phyloP scores from a whole-genome alignment of 23 tunicate genomes.

The Diplosoma virens region DNA sequence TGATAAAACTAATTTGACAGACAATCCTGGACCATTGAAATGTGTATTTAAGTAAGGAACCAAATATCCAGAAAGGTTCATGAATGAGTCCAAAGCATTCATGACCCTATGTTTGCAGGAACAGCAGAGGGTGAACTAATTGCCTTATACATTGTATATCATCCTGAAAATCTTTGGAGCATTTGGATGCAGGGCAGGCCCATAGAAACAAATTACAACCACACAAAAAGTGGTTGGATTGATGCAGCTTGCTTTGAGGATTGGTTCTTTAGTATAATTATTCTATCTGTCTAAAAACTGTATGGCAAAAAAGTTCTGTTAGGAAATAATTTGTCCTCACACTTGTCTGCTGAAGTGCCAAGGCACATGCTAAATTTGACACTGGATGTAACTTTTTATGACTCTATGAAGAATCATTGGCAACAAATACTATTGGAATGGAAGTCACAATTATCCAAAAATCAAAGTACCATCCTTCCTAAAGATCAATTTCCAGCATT shows the following conservation, averaged over 20 bases:
- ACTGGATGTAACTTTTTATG: constrained; percentile 1
- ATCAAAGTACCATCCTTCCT: neutral
- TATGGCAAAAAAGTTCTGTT: neutral
- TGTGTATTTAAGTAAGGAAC: neutral
- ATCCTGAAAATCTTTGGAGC: constrained; percentile 6
- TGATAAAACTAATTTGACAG: too few relatives aligned
- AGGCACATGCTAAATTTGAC: neutral
- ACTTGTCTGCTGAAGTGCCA: neutral
- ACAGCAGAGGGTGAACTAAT: constrained; percentile 7
- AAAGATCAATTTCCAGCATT: neutral
- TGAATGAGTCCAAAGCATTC: constrained; percentile 1
- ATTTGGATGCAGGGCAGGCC: constrained; percentile 15
- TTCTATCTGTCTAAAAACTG: neutral
- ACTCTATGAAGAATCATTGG: neutral
- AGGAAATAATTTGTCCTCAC: neutral
- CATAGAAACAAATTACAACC: neutral
- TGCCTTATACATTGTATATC: neutral
- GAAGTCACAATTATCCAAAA: neutral
- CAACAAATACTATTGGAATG: neutral
- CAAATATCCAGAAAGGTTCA: constrained; percentile 1
- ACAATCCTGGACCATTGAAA: constrained; percentile 4
- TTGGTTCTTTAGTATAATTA: constrained; percentile 6
- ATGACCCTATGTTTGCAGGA: constrained; percentile 19
- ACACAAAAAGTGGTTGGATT: constrained; percentile 22
- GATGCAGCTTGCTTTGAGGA: constrained; percentile 16